phyloP scores from a whole-genome alignment of 2,113 vertebrate genomes.

The Hippocampus guttulatus region DNA sequence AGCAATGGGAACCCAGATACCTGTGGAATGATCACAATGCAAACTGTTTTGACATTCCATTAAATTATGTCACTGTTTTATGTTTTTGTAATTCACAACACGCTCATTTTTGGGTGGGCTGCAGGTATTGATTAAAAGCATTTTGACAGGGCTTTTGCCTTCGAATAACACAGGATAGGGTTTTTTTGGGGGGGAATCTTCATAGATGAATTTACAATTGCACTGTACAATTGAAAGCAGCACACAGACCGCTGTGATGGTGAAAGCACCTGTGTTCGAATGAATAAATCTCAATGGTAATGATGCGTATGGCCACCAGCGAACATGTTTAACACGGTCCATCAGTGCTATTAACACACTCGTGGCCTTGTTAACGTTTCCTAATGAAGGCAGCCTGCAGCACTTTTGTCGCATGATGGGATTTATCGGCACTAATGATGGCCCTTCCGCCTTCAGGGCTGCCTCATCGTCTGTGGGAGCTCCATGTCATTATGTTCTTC shows the following conservation, averaged over 20 bases:
- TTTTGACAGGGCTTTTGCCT: too few species aligned
- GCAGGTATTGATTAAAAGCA: too few species aligned
- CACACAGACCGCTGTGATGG: background rate
- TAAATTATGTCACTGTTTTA: too few species aligned
- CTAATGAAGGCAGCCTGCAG: conserved; percentile 63
- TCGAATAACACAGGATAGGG: too few species aligned
- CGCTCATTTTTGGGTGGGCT: too few species aligned
- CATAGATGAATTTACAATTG: too few species aligned
- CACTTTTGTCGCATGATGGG: conserved; percentile 53
- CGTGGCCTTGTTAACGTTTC: conserved; percentile 68
- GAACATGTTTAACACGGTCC: conserved; percentile 41
- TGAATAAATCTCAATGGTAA: conserved; percentile 36
- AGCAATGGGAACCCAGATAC: too few species aligned
- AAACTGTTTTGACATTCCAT: too few species aligned
- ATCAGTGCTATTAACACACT: conserved; percentile 65
- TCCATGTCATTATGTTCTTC: background rate
- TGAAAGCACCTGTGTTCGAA: background rate
- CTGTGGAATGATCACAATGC: too few species aligned
- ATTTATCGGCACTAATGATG: conserved; percentile 60
- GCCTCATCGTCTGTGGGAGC: background rate
- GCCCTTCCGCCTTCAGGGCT: background rate
- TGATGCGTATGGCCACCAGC: conserved; percentile 57
- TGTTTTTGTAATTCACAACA: too few species aligned
- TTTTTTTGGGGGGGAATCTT: too few species aligned
- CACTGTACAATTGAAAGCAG: background rate